Base-by-base conservation (phyloP, 2,888 invertebrate species). In the Deroplatys truncata region DNA sequence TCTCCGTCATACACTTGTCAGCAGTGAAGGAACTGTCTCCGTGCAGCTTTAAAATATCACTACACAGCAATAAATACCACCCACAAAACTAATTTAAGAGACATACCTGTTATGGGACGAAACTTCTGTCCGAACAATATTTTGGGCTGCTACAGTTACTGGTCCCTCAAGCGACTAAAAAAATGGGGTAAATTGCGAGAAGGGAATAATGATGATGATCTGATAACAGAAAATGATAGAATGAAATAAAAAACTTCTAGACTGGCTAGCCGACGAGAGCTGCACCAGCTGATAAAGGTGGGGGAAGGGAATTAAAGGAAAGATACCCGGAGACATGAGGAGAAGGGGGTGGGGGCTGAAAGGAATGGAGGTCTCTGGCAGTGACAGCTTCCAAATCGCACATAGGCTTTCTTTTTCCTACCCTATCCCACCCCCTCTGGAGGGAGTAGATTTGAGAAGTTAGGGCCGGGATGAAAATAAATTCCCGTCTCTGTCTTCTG, bases 361-460 rank as follows among this genome's bases (percentile, higher is more conserved):
- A 87, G 86, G 84, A 89, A 88, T 88, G 87, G 87, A 88, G 56
- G 84, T 90, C 86, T 90, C 90, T 91, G 91, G 88, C 84, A 89
- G 86, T 91, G 91, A 91, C 91, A 91, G 91, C 89, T 91, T 89
- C 89, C 84, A 90, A 90, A 90, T 90, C 90, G 89, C 89, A 86
- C 87, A 87, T 83, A 87, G 87, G 35, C 82, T 82, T 87, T 87
- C 31, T 84, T 84, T 84, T 87, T 82, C 56, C 82, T 87, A 35
- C 82, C 35, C 56, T 56, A 49, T 82, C 85, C 43, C 85, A 43
- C 85, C 85, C 20, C n/a, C 29, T 10, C 13, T 31, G 84, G 88
- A 83, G 29, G 82, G 72, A 82, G 84, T 88, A 84, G 56, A 82
- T 72, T 84, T 35, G 82, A 82, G 87, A 56, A 56, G 56, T 56